Evolutionary conservation across 1,140 invertebrate species (phyloP), one percentile per base, ranked within the genome.

Genomic region (Papilio machaon): DNA sequence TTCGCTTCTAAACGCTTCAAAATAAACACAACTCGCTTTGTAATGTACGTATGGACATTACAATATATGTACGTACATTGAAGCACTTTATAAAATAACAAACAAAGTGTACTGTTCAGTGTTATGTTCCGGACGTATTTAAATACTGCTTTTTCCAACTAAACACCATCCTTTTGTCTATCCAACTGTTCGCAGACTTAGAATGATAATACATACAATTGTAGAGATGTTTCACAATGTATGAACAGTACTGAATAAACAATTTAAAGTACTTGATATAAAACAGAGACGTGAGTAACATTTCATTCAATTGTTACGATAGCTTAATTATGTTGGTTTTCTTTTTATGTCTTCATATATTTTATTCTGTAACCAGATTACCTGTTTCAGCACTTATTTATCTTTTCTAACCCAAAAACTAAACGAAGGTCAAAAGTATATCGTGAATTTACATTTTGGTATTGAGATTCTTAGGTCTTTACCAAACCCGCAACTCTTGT

Each of bases 1-100:
- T 82, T 80, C 81, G 85, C 85, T 85, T 89, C 83, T 87, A 86
- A 30, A 30, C 75, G 19, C 81, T 88, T 81, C 84, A 87, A 85
- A 73, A 85, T 90, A 93, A 91, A 92, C 91, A 88, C 19, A 84
- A 60, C 83, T 82, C 82, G 85, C 89, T 90, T 91, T 92, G 89
- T 93, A 87, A 90, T 90, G 86, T 91, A 91, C 89, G 85, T 85
- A 85, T 83, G 77, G 85, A 86, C 83, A 92, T 90, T 90, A 92
- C 91, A 92, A 94, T 94, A 94, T 91, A 94, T 94, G 91, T 92
- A 87, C 87, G 83, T 81, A 83, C 82, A 89, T 89, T 85, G 85
- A 84, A 89, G 85, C 91, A 92, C 88, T 91, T 91, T 85, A 90
- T 92, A 90, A 91, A 92, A 93, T 91, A 94, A 92, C 89, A 94